A percentile compares a stretch with the other conserved stretches of the same genome.
These are phyloP conservation scores for Nowickia ferox DNA, from an alignment of 2,888 invertebrate genomes.

Conservation along the genomic window DNA sequence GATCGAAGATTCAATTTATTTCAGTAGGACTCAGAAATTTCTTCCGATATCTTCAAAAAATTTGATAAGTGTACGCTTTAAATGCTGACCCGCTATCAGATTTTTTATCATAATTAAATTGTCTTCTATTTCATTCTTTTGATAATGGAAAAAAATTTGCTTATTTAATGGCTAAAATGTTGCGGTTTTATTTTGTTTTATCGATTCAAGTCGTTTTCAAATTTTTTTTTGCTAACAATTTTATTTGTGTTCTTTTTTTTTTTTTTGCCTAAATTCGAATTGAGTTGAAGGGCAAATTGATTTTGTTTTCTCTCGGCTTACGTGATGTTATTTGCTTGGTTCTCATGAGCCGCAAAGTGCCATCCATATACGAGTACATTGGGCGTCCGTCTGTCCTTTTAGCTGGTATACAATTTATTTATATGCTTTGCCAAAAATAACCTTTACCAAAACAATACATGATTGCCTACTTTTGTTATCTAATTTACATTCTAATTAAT, in stretches of 20 bases:
- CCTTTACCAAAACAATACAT: background rate
- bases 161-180: background rate
- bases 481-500: constrained; percentile 61
- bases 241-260: constrained; percentile 11
- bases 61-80: too few relatives aligned
- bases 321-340: background rate
- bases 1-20: too few relatives aligned
- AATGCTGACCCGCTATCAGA: too few relatives aligned
- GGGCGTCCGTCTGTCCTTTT: background rate
- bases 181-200: constrained; percentile 21
- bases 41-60: too few relatives aligned
- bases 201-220: constrained; percentile 16
- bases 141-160: background rate
- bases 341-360: constrained; percentile 38
- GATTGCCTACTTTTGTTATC: constrained; percentile 38
- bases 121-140: background rate
- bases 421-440: background rate
- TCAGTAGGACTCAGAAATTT: too few relatives aligned
- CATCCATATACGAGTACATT: too few relatives aligned
- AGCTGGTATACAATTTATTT: background rate
- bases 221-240: constrained; percentile 1
- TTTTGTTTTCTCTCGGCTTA: background rate
- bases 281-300: constrained; percentile 59
- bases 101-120: background rate
- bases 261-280: constrained; percentile 46